A percentile compares a stretch with the other conserved stretches of the same genome.
These are phyloP conservation scores for Auanema sp. DNA, from an alignment of 2,888 invertebrate genomes.

Conservation along the genomic window DNA sequence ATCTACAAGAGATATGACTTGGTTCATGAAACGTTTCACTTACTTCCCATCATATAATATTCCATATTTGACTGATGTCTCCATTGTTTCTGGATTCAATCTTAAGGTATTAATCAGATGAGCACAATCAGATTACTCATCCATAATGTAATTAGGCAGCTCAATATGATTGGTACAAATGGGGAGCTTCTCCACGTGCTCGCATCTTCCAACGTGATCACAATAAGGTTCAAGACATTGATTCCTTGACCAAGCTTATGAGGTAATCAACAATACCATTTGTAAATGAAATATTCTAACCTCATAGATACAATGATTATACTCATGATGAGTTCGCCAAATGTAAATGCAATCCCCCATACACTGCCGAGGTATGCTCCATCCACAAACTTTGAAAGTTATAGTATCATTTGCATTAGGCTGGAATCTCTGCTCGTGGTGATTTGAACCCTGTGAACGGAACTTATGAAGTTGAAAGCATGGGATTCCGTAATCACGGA, in stretches of 20 bases:
- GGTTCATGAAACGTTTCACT: slow-evolving; percentile 66
- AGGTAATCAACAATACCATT: no score
- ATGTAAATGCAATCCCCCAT: slow-evolving; percentile 71
- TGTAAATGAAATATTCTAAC: no score
- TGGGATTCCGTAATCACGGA: slow-evolving; percentile 76
- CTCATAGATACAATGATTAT: slow-evolving; percentile 74
- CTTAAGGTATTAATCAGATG: slow-evolving; percentile 64
- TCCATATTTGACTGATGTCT: slow-evolving; percentile 73
- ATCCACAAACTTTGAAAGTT: not conserved
- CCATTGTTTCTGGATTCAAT: slow-evolving; percentile 72
- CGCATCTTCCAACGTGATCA: slow-evolving; percentile 69
- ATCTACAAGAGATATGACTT: slow-evolving; percentile 56
- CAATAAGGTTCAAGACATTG: slow-evolving; percentile 69
- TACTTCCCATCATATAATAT: slow-evolving; percentile 79
- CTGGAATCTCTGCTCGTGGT: slow-evolving; percentile 75
- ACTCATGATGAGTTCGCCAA: slow-evolving; percentile 73
- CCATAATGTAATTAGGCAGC: slow-evolving; percentile 15
- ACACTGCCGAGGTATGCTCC: slow-evolving; percentile 71
- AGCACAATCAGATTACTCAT: not conserved
- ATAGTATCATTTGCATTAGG: slow-evolving; percentile 52
- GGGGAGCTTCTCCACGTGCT: slow-evolving; percentile 68
- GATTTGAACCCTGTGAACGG: slow-evolving; percentile 76
- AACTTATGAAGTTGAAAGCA: slow-evolving; percentile 73
- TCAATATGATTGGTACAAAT: slow-evolving; percentile 70
- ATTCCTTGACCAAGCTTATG: slow-evolving; percentile 71